Evolutionary conservation across 2,888 invertebrate species (phyloP), one percentile per base, ranked within the genome.

Genomic region (Lochmaea capreae): DNA sequence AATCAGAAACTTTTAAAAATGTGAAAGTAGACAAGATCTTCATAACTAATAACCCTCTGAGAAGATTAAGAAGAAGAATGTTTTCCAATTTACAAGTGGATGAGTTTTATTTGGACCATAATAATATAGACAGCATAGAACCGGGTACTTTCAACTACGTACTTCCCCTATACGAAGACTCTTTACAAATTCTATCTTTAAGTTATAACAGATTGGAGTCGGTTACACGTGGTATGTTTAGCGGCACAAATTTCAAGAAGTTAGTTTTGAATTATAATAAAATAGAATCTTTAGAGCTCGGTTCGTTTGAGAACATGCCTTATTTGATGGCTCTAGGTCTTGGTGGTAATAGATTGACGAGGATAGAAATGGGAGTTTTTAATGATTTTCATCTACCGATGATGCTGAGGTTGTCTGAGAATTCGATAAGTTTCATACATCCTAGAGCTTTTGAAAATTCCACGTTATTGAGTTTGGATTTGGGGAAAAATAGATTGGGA

Each of bases 131-230:
- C 9, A 58, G 42, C 16, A 71, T 71, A 57, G 65, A 71, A 33
- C 65, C 71, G 12, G 71, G 71, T 4, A 71, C 71, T n/a, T 71
- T 71, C 26, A 65, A 65, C 58, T 71, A 71, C 11, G 42, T 71
- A 2, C 22, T 65, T 2, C 71, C 71, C 6, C 3, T 71, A 12
- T 16, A 71, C 12, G 71, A 71, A 18, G 65, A 71, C 11, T 22
- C 71, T 10, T 22, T 71, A 16, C 65, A 65, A 11, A 71, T 71
- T 49, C 10, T 71, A 12, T 71, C 71, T 8, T 16, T 71, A 18
- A 65, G 49, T 46, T 11, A 71, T 14, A 71, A 71, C 46, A 71
- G 57, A 12, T 33, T 71, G 26, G 6, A 65, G 8, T n/a, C 22
- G 5, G 65, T 71, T 1, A 71, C 16, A 2, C 18, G 71, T n/a